Conservation (phyloP, 2,113 vertebrate species). For the Hypomesus transpacificus region DNA sequence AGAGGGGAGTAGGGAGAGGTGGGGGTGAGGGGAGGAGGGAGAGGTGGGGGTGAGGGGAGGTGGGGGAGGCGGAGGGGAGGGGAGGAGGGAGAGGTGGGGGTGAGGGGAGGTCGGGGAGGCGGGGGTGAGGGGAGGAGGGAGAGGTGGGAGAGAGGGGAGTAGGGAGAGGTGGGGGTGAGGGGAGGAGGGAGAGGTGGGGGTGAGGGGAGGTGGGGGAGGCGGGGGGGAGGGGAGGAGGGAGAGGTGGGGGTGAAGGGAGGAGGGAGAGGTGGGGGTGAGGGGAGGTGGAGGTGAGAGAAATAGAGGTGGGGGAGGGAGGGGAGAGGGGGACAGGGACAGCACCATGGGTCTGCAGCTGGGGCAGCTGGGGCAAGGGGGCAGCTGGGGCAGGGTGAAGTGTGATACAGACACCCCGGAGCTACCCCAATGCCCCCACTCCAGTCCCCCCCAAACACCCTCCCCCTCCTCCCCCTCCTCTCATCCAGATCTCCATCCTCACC, state of each 20-base stretch:
- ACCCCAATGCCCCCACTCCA: no score
- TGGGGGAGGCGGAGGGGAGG: slow-evolving; percentile 25
- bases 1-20: slow-evolving; percentile 26
- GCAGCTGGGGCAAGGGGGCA: slow-evolving; percentile 48
- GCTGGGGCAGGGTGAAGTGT: slow-evolving; percentile 72
- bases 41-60: slow-evolving; percentile 2
- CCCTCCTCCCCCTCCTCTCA: background rate
- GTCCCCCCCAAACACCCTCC: slow-evolving; percentile 6
- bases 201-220: slow-evolving; percentile 10
- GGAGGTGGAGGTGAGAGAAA: slow-evolving; percentile 26
- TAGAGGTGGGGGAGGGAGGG: slow-evolving; percentile 41
- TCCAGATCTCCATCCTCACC: slow-evolving; percentile 63
- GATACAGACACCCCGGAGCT: slow-evolving; percentile 62
- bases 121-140: slow-evolving; percentile 17
- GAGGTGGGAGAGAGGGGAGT: background rate
- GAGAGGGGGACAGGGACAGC: slow-evolving; percentile 65
- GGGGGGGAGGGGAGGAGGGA: slow-evolving; percentile 17
- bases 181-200: slow-evolving; percentile 63
- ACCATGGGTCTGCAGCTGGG: slow-evolving; percentile 72
- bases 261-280: slow-evolving; percentile 3
- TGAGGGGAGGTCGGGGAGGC: background rate
- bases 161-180: slow-evolving; percentile 39
- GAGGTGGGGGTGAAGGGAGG: slow-evolving; percentile 19
- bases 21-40: slow-evolving; percentile 60
- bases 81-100: background rate